Evolutionary conservation across 2,113 vertebrate species (phyloP), one percentile per base, ranked within the genome.

Genomic region (Otocyon megalotis): DNA sequence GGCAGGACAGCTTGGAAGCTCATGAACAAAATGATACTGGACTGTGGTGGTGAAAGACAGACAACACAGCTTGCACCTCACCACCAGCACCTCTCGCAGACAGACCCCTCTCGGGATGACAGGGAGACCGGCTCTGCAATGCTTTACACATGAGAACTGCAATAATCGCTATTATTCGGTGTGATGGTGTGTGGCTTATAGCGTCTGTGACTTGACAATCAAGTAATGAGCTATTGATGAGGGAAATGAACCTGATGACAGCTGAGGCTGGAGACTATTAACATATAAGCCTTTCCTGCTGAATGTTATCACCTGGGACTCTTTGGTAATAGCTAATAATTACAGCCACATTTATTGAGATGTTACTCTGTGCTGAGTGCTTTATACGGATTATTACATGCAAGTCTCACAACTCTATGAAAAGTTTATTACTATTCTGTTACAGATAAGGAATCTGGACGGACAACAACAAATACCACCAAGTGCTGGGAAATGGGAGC

Each of bases 151-250:
- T 0, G 37, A 96, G 94, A 90, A 87, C 94, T 84, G 87, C 22
- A 83, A 43, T 93, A 76, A 96, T 77, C 69, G 76, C 82, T 93
- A 90, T 97, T 93, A 97, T 97, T 92, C 10, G 3, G 95, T 71
- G 89, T 84, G 93, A 97, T 92, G 97, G 96, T 58, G 67, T 97
- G 92, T 87, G 93, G 79, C 95, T 65, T 87, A 90, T 1, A 93
- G n/a, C 2, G 8, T 93, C 93, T 96, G 94, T 94, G 93, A 96
- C 92, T 97, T 97, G 95, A 97, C 98, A 97, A 93, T 96, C 95
- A 96, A 95, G 77, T 97, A 96, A 97, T 95, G 97, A 98, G 92
- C 92, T 97, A 92, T 81, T 97, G 98, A 98, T 94, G 95, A 93
- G 84, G 95, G 95, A 97, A 97, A 98, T 96, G 93, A 97, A 86